These are phyloP conservation scores for Drosophila sturtevanti DNA, from an alignment of 1,140 invertebrate genomes.

Conservation along the genomic window DNA sequence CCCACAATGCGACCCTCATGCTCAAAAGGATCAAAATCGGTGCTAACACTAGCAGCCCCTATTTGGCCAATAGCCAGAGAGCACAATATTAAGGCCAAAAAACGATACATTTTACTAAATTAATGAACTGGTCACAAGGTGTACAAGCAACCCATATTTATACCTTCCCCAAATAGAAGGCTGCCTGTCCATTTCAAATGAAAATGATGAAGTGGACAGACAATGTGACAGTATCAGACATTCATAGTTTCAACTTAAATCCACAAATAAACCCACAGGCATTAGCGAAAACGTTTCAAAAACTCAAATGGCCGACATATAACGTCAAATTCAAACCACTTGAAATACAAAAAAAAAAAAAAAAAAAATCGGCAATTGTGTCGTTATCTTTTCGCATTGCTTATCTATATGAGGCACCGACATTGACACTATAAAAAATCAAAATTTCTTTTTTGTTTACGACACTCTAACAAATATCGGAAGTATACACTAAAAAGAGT, in stretches of 20 bases:
- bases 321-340: background rate
- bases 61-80: background rate
- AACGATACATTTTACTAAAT: background rate
- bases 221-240: background rate
- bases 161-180: background rate
- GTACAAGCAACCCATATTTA: background rate
- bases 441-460: conserved; percentile 5
- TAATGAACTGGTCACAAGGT: background rate
- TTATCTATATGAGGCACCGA: background rate
- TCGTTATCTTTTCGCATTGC: background rate
- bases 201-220: background rate
- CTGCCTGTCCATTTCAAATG: background rate
- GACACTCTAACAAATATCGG: background rate
- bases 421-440: background rate
- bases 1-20: conserved; percentile 59
- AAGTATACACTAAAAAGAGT: background rate
- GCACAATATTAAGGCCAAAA: background rate
- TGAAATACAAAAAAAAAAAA: background rate
- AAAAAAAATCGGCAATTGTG: background rate
- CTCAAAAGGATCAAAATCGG: background rate
- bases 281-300: background rate
- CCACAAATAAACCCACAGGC: background rate
- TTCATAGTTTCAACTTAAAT: background rate
- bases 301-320: background rate
- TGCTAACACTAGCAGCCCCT: background rate